Evolutionary conservation across 2,888 invertebrate species (phyloP).

Genomic region (Camponotus fellah): DNA sequence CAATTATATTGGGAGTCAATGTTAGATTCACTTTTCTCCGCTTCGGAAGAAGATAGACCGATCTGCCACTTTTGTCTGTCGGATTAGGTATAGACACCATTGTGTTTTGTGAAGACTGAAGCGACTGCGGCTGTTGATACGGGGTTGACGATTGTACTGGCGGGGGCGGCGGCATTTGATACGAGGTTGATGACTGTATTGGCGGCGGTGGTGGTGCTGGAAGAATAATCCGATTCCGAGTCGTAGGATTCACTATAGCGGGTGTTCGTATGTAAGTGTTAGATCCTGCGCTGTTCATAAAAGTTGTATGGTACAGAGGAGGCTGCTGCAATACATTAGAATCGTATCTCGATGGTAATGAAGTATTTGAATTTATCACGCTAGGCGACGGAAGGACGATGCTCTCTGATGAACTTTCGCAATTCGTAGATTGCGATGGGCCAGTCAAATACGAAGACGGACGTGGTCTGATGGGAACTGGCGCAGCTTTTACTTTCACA

Average conservation of each 20-base stretch:
- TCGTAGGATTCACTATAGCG: not conserved
- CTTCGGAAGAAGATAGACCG: constrained; percentile 34
- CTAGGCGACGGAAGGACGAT: not conserved
- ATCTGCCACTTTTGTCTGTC: constrained; percentile 14
- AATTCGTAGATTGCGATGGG: constrained; percentile 58
- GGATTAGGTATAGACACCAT: constrained; percentile 72
- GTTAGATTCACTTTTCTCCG: not conserved
- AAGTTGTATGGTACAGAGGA: constrained; percentile 36
- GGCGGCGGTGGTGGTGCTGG: not conserved
- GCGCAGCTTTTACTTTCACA: not conserved
- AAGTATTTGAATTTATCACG: not conserved
- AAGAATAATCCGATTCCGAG: not conserved
- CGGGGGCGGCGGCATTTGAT: not conserved
- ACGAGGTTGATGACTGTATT: not conserved
- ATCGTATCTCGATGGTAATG: constrained; percentile 36
- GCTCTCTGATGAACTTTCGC: constrained; percentile 62
- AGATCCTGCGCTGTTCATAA: constrained; percentile 55
- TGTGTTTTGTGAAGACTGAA: constrained; percentile 34
- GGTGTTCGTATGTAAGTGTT: constrained; percentile 51
- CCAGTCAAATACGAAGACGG: constrained; percentile 75
- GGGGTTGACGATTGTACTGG: not conserved
- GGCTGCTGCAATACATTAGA: not conserved
- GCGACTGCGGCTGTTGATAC: not conserved
- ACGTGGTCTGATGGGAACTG: constrained; percentile 26
- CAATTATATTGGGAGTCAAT: constrained; percentile 61